A percentile compares a stretch with the other conserved stretches of the same genome.
phyloP scores from a whole-genome alignment of 2,888 invertebrate genomes.

The Antheraea assamensis region DNA sequence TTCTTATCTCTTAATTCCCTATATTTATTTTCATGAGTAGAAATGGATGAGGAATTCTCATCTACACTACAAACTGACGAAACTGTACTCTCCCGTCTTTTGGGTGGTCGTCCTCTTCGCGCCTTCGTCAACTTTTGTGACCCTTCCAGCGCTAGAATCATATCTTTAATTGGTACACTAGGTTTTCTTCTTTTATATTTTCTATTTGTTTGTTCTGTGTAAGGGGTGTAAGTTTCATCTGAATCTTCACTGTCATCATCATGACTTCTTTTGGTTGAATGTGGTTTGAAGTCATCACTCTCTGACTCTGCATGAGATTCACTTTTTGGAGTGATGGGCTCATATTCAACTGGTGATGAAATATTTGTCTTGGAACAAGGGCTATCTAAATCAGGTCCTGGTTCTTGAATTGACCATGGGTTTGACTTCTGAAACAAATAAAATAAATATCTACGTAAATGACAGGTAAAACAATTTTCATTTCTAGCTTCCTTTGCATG shows the following conservation, averaged over 20 bases:
- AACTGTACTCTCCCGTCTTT: slow-evolving; percentile 72
- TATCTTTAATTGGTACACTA: slow-evolving; percentile 68
- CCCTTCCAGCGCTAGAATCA: slow-evolving; percentile 69
- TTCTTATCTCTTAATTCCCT: slow-evolving; percentile 88
- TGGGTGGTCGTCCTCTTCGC: slow-evolving; percentile 81
- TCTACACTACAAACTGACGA: slow-evolving; percentile 72
- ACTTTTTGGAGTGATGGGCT: slow-evolving; percentile 69
- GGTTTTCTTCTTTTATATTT: slow-evolving; percentile 67
- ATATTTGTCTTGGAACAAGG: slow-evolving; percentile 43
- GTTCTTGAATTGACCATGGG: slow-evolving; percentile 44
- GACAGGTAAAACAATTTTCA: neutral
- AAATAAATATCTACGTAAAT: slow-evolving; percentile 24
- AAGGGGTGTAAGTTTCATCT: slow-evolving; percentile 71
- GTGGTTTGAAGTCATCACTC: slow-evolving; percentile 56
- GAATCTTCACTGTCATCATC: slow-evolving; percentile 72
- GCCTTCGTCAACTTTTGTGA: slow-evolving; percentile 65
- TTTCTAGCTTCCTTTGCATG: neutral
- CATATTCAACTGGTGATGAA: slow-evolving; percentile 57
- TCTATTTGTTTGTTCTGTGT: slow-evolving; percentile 54
- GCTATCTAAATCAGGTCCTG: slow-evolving; percentile 26
- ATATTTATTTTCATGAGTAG: slow-evolving; percentile 80
- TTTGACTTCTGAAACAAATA: slow-evolving; percentile 48
- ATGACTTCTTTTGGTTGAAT: slow-evolving; percentile 50
- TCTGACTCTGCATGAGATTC: slow-evolving; percentile 73
- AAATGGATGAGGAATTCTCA: slow-evolving; percentile 65